Evolutionary conservation across 2,888 invertebrate genomes (phyloP).

Genomic region (Ernsta delagoae): DNA sequence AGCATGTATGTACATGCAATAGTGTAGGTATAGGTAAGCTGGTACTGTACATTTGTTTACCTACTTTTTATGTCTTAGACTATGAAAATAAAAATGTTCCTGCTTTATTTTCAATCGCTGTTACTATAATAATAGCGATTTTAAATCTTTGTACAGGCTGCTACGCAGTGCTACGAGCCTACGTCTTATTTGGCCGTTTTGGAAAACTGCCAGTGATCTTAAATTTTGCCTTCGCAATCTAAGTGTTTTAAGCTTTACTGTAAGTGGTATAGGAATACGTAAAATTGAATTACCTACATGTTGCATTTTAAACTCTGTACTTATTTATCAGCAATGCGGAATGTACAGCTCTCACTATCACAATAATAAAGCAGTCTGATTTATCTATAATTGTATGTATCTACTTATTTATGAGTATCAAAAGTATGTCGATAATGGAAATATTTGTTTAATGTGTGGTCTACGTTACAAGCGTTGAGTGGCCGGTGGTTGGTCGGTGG

Average conservation of each 20-base stretch:
- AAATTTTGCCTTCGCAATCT: neutral
- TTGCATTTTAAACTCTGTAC: constrained; percentile 5
- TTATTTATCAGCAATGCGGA: constrained; percentile 25
- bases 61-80: too few species aligned
- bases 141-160: neutral
- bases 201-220: neutral
- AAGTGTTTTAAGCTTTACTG: neutral
- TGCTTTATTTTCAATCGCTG: too few species aligned
- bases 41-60: too few species aligned
- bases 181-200: neutral
- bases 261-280: neutral
- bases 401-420: constrained; percentile 48
- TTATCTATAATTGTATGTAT: constrained; percentile 43
- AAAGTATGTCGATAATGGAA: constrained; percentile 48
- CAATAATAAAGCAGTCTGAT: constrained; percentile 30
- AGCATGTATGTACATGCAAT: too few species aligned
- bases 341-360: constrained; percentile 22
- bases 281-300: neutral
- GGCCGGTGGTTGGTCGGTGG: constrained; percentile 19
- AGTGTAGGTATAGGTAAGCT: too few species aligned
- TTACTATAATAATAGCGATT: too few species aligned
- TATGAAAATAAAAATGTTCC: too few species aligned
- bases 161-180: neutral
- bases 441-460: constrained; percentile 47
- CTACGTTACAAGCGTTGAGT: constrained; percentile 35